Conservation (phyloP, 1,140 invertebrate genomes). For the Wasmannia auropunctata region DNA sequence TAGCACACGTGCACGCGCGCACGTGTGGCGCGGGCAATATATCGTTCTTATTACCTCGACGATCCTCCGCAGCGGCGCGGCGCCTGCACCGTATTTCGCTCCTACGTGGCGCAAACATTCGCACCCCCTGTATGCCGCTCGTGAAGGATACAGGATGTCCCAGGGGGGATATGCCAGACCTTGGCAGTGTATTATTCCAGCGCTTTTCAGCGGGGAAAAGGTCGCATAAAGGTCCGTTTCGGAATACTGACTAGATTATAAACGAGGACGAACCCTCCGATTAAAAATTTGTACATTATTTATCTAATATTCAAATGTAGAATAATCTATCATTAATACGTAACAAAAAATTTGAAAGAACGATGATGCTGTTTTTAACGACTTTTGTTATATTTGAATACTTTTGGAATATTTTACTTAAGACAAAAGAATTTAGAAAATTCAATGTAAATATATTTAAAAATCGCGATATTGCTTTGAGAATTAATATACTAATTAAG, state of each 20-base stretch:
- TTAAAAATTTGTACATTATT: conserved; percentile 17
- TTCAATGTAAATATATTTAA: not conserved
- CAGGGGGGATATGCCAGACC: conserved; percentile 44
- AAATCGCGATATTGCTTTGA: not conserved
- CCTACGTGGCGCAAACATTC: conserved; percentile 46
- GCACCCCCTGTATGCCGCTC: conserved; percentile 8
- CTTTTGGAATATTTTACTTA: not conserved
- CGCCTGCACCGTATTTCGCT: conserved; percentile 14
- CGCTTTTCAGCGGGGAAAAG: conserved; percentile 50
- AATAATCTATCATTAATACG: not conserved
- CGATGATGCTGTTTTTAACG: not conserved
- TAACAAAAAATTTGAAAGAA: not conserved
- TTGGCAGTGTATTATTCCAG: conserved; percentile 36
- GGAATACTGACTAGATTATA: conserved; percentile 26
- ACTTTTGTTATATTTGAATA: not conserved
- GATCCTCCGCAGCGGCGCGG: conserved; percentile 1
- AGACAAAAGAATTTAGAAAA: not conserved
- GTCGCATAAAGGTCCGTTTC: conserved; percentile 43
- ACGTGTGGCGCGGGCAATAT: conserved; percentile 22
- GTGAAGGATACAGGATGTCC: conserved; percentile 51
- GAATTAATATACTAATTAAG: not conserved
- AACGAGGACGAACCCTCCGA: not conserved
- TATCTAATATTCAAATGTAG: not conserved
- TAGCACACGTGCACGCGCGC: conserved; percentile 13
- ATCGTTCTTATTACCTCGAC: conserved; percentile 50